These are phyloP conservation scores for Calliphora vicina DNA, from an alignment of 1,140 invertebrate genomes.

Conservation along the genomic window DNA sequence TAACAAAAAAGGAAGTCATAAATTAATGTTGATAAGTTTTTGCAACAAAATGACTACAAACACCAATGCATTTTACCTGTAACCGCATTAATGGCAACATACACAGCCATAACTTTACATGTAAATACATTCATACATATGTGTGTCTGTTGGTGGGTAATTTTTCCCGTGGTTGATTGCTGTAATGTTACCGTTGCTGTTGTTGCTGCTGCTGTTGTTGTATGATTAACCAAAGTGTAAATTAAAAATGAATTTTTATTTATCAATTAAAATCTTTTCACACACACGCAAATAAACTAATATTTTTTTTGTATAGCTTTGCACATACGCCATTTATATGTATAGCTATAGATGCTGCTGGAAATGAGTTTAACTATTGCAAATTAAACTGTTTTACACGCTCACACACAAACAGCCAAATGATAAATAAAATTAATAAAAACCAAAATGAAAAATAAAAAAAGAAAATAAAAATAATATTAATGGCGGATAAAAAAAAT, in stretches of 20 bases:
- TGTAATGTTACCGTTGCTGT: background rate
- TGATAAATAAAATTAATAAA: background rate
- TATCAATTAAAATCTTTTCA: conserved; percentile 2
- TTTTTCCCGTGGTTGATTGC: background rate
- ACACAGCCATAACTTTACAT: background rate
- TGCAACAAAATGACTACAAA: background rate
- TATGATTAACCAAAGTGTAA: background rate
- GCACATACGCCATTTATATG: too few relatives aligned
- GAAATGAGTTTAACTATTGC: background rate
- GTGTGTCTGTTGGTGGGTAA: background rate
- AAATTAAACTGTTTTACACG: background rate
- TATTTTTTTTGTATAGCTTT: too few relatives aligned
- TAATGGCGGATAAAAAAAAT: background rate
- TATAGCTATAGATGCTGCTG: background rate
- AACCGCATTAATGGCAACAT: background rate
- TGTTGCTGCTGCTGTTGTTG: background rate
- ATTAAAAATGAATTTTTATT: conserved; percentile 1
- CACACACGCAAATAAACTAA: background rate
- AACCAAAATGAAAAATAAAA: background rate
- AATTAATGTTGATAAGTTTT: conserved; percentile 33
- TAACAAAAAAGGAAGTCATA: conserved; percentile 28
- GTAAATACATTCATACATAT: background rate
- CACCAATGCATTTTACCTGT: background rate
- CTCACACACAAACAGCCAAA: background rate
- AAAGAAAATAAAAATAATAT: background rate